A percentile compares a stretch with the other conserved stretches of the same genome.
phyloP scores from a whole-genome alignment of 2,888 invertebrate species.

The Chrysolina americana region DNA sequence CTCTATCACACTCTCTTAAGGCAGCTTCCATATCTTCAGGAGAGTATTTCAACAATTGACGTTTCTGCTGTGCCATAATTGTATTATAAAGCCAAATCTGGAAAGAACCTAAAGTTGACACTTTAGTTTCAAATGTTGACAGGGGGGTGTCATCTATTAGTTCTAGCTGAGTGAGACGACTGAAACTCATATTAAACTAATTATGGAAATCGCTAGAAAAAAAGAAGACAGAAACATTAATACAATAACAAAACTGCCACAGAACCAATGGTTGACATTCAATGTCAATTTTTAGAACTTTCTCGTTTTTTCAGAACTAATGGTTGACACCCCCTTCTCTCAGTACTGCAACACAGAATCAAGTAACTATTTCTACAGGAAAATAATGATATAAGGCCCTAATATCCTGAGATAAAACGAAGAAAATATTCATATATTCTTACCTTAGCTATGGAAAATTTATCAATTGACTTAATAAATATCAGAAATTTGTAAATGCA shows the following conservation, averaged over 20 bases:
- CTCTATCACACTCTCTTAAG: conserved; percentile 11
- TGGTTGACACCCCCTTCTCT: neutral
- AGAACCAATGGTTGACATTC: neutral
- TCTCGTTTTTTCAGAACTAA: neutral
- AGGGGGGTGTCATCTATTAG: conserved; percentile 20
- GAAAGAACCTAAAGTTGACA: conserved; percentile 27
- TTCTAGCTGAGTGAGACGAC: neutral
- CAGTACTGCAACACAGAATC: neutral
- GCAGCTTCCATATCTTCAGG: conserved; percentile 29
- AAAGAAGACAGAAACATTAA: neutral
- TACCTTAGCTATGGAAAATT: neutral
- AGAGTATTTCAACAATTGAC: conserved; percentile 25
- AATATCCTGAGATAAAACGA: neutral
- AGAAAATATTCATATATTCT: neutral
- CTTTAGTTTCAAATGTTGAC: conserved; percentile 14
- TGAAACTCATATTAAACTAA: neutral
- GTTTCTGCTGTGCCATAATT: conserved; percentile 14
- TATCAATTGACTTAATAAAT: neutral
- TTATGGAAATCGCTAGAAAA: neutral
- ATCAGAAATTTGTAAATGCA: neutral
- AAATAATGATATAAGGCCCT: conserved; percentile 2
- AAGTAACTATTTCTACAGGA: neutral
- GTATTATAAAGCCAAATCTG: conserved; percentile 15
- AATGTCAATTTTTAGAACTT: neutral
- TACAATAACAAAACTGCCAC: neutral